Evolutionary conservation across 2,888 invertebrate species (phyloP).

Genomic region (Cantharis rustica): DNA sequence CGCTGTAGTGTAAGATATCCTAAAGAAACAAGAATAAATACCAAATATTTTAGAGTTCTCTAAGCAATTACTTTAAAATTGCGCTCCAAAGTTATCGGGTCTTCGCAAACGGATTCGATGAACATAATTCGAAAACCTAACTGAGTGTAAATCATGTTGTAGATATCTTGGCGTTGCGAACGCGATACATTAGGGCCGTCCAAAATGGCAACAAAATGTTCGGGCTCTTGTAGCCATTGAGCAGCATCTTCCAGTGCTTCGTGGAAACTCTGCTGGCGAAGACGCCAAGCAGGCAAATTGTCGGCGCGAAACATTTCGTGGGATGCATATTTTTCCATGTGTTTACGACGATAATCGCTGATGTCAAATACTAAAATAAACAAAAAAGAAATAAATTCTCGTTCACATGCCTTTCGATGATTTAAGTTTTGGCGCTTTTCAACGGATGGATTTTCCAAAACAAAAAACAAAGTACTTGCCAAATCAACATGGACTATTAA

Average conservation of each 20-base stretch:
- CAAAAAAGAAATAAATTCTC: not conserved
- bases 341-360: constrained; percentile 86
- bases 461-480: not conserved
- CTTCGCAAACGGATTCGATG: constrained; percentile 90
- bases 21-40: constrained; percentile 21
- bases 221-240: constrained; percentile 72
- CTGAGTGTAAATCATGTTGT: constrained; percentile 71
- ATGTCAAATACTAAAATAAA: constrained; percentile 83
- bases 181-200: constrained; percentile 92
- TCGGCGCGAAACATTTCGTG: constrained; percentile 89
- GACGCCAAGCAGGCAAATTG: constrained; percentile 79
- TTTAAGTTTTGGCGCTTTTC: not conserved
- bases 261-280: constrained; percentile 80
- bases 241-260: constrained; percentile 87
- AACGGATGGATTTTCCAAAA: not conserved
- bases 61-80: constrained; percentile 66
- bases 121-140: constrained; percentile 86
- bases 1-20: constrained; percentile 84
- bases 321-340: constrained; percentile 78
- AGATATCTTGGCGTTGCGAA: constrained; percentile 77
- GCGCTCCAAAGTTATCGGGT: constrained; percentile 70
- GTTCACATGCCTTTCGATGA: not conserved
- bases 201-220: constrained; percentile 71
- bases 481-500: not conserved
- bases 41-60: not conserved